These are phyloP conservation scores for Nyctereutes procyonoides DNA, from an alignment of 2,113 vertebrate genomes.

Conservation along the genomic window DNA sequence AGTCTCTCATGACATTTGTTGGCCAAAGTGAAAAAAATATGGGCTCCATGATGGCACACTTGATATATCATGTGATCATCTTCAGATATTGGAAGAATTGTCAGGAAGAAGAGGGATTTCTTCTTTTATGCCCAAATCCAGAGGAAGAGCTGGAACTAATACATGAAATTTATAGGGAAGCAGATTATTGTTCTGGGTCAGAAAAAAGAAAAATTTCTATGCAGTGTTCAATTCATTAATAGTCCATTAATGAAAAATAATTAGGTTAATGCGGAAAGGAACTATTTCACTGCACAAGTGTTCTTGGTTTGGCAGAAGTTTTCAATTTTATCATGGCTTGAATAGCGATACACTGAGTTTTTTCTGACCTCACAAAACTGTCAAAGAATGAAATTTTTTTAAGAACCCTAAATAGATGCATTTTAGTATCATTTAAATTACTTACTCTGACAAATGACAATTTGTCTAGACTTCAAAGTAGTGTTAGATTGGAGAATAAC, in stretches of 20 bases:
- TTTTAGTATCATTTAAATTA: background rate
- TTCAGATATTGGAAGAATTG: background rate
- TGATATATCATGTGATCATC: background rate
- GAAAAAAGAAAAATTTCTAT: background rate
- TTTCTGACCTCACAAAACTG: background rate
- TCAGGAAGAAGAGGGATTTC: background rate
- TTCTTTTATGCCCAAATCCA: background rate
- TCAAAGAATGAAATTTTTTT: background rate
- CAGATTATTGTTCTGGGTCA: background rate
- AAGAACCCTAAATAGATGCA: background rate
- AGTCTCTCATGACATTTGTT: background rate
- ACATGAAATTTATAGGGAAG: background rate
- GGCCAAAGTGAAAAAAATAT: background rate
- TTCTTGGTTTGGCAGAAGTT: slow-evolving; percentile 19
- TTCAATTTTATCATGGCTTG: background rate
- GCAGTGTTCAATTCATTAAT: background rate
- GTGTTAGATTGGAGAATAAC: background rate
- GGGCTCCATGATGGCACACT: background rate
- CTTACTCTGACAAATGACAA: background rate
- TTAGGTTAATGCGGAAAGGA: background rate
- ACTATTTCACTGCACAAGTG: background rate
- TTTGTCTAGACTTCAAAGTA: background rate
- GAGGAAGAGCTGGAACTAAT: background rate
- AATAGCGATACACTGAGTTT: background rate
- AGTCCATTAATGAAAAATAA: slow-evolving; percentile 12